Percentiles rank a stretch among this genome's conserved stretches.
These are phyloP conservation scores for Ochropleura leucogaster DNA, from an alignment of 2,888 invertebrate genomes.

Conservation along the genomic window DNA sequence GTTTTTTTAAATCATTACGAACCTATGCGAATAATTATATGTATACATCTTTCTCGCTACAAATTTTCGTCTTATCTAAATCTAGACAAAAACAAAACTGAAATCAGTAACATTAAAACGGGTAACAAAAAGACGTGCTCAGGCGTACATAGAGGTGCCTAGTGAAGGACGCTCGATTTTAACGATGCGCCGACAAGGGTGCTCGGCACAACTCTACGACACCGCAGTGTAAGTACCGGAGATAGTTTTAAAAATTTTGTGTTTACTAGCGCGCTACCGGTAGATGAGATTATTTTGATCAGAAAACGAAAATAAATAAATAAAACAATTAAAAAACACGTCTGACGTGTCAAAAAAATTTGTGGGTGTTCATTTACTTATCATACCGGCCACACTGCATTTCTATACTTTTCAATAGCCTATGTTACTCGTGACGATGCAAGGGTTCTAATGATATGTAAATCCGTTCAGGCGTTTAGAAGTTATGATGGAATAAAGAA, in stretches of 20 bases:
- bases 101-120: slow-evolving; percentile 55
- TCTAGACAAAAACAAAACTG: slow-evolving; percentile 26
- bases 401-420: too few species aligned
- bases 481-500: too few species aligned
- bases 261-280: not conserved
- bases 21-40: too few species aligned
- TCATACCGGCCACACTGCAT: too few species aligned
- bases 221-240: slow-evolving; percentile 19
- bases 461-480: too few species aligned
- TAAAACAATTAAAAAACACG: too few species aligned
- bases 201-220: slow-evolving; percentile 36
- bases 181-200: slow-evolving; percentile 68
- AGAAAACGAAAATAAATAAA: too few species aligned
- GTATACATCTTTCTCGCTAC: not conserved
- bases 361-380: too few species aligned
- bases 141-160: slow-evolving; percentile 31
- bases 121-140: slow-evolving; percentile 53
- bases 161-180: slow-evolving; percentile 71
- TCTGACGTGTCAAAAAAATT: too few species aligned
- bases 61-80: not conserved
- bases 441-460: too few species aligned
- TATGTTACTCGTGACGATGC: too few species aligned
- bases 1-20: too few species aligned
- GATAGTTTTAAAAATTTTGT: slow-evolving; percentile 42
- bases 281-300: not conserved